phyloP scores from a whole-genome alignment of 2,113 vertebrate genomes.

The Triplophysa tibetana region DNA sequence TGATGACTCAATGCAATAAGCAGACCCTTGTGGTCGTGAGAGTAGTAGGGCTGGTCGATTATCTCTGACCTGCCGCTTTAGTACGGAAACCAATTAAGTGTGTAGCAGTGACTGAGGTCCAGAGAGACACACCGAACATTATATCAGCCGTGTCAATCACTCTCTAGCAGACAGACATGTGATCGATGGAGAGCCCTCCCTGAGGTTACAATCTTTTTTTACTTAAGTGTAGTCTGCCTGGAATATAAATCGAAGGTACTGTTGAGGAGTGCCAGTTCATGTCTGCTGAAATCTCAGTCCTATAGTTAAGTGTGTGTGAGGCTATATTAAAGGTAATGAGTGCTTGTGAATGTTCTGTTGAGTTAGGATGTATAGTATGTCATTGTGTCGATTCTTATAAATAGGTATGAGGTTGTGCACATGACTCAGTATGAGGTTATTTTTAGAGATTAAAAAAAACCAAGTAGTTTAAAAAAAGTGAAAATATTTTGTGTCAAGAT shows the following conservation, averaged over 20 bases:
- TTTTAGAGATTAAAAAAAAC: too few relatives aligned
- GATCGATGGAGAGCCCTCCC: conserved; percentile 36
- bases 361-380: not conserved
- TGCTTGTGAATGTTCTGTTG: not conserved
- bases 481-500: too few relatives aligned
- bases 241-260: conserved; percentile 32
- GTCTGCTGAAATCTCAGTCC: conserved; percentile 10
- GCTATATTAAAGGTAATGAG: not conserved
- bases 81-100: conserved; percentile 47
- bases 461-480: too few relatives aligned
- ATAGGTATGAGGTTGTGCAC: not conserved
- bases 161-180: conserved; percentile 30
- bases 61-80: conserved; percentile 33
- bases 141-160: conserved; percentile 43
- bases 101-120: conserved; percentile 24
- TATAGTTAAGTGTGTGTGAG: not conserved
- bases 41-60: conserved; percentile 36
- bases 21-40: conserved; percentile 23
- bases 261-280: not conserved
- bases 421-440: too few relatives aligned
- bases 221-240: conserved; percentile 30
- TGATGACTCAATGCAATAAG: conserved; percentile 35
- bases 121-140: conserved; percentile 30
- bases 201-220: conserved; percentile 18
- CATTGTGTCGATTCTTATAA: not conserved